Evolutionary conservation across 1,140 invertebrate species (phyloP).

Genomic region (Macrotrachela quadricornifera): DNA sequence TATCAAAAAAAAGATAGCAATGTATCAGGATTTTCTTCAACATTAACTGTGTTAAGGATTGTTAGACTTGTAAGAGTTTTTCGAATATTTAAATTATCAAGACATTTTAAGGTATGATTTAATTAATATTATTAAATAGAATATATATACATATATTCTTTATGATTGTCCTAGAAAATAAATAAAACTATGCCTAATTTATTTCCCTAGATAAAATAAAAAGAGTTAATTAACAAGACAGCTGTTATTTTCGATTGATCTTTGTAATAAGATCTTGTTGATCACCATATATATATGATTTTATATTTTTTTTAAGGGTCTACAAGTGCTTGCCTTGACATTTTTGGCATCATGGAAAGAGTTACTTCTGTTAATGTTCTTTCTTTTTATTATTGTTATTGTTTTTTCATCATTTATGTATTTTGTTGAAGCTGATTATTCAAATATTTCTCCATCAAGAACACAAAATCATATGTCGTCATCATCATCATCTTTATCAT

Average conservation of each 20-base stretch:
- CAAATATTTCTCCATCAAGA: slow-evolving; percentile 41
- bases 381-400: slow-evolving; percentile 15
- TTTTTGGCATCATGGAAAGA: slow-evolving; percentile 16
- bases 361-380: slow-evolving; percentile 14
- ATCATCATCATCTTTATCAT: no score
- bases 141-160: no score
- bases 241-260: no score
- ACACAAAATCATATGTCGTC: no score
- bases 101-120: slow-evolving; percentile 11
- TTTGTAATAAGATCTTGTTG: no score
- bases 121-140: no score
- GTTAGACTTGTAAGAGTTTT: slow-evolving; percentile 14
- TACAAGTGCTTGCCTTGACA: slow-evolving; percentile 17
- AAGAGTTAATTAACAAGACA: no score
- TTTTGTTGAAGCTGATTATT: slow-evolving; percentile 40
- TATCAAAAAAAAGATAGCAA: neutral
- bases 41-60: neutral
- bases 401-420: slow-evolving; percentile 18
- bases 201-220: no score
- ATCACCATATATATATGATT: no score
- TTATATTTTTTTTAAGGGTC: neutral
- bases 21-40: neutral
- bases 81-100: slow-evolving; percentile 15
- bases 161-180: no score
- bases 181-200: no score